Evolutionary conservation across 2,113 vertebrate species (phyloP), one percentile per base, ranked within the genome.

Genomic region (Syngnathus typhle): DNA sequence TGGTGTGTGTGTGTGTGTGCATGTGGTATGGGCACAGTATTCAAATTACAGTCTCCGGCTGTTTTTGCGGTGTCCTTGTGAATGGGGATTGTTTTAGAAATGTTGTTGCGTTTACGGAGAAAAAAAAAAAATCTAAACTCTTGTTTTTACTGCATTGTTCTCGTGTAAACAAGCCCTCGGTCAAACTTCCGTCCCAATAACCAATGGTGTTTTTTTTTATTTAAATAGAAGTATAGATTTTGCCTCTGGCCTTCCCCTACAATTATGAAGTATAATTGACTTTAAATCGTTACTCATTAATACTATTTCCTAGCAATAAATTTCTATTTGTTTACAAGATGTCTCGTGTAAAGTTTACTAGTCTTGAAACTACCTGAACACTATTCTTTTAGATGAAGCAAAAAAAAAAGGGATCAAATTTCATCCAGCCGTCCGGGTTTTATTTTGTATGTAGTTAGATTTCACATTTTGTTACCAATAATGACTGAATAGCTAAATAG

Each of bases 401-500:
- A 11, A 2, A 11, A 32, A 32, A 27, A 41, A 44, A 44, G n/a
- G 21, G 41, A 62, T 1, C 10, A 19, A 44, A 13, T 41, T 61
- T 61, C n/a, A 60, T 12, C 7, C 16, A 12, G n/a, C 19, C 23
- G 59, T 2, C 10, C 5, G 60, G 10, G 60, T 12, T 61, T 60
- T 39, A 13, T 44, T 62, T 12, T 41, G 23, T 21, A 27, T 27
- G 13, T 44, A 16, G 16, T 36, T 64, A 11, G 44, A 11, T 13
- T 38, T 65, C 46, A 0, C 55, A n/a, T 65, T 61, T 44, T 49
- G 60, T 52, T 41, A 36, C 47, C 37, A 23, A 44, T 44, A 56
- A 9, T 6, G 39, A 36, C 55, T 47, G 60, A 49, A 46, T 66
- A 56, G 64, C 58, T 77, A 56, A 82, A 76, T 19, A 32, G 61